These are phyloP conservation scores for Pristionchus maxplancki DNA, from an alignment of 2,888 invertebrate genomes.

Conservation along the genomic window DNA sequence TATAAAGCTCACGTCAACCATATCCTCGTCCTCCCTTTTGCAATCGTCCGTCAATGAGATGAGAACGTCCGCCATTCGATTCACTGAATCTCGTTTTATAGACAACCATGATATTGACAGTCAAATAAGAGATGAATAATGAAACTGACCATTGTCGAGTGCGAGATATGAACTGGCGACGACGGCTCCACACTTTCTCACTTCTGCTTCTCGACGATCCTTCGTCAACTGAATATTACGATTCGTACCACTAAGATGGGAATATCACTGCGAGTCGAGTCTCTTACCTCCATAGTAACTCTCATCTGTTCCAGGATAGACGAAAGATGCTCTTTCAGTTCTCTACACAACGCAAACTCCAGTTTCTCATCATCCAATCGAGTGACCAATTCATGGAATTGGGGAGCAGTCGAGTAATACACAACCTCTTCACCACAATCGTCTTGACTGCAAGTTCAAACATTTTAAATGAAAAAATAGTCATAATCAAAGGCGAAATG, in stretches of 20 bases:
- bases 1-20: conserved; percentile 8
- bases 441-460: conserved; percentile 83
- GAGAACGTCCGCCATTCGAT: conserved; percentile 46
- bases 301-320: conserved; percentile 58
- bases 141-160: conserved; percentile 57
- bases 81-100: conserved; percentile 43
- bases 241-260: conserved; percentile 77
- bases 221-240: conserved; percentile 80
- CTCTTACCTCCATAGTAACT: conserved; percentile 56
- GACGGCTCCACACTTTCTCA: conserved; percentile 66
- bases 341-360: conserved; percentile 52
- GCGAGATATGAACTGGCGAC: conserved; percentile 55
- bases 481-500: neutral
- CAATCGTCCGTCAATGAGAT: neutral
- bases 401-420: conserved; percentile 92
- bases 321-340: conserved; percentile 37
- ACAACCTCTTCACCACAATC: conserved; percentile 83
- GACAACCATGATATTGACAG: neutral
- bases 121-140: neutral
- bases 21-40: conserved; percentile 7
- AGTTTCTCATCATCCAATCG: conserved; percentile 52
- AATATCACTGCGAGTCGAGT: neutral
- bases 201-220: conserved; percentile 60
- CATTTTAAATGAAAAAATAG: too few relatives aligned
- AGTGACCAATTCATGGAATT: conserved; percentile 84